phyloP scores from a whole-genome alignment of 2,113 vertebrate genomes.

The Neotoma lepida region DNA sequence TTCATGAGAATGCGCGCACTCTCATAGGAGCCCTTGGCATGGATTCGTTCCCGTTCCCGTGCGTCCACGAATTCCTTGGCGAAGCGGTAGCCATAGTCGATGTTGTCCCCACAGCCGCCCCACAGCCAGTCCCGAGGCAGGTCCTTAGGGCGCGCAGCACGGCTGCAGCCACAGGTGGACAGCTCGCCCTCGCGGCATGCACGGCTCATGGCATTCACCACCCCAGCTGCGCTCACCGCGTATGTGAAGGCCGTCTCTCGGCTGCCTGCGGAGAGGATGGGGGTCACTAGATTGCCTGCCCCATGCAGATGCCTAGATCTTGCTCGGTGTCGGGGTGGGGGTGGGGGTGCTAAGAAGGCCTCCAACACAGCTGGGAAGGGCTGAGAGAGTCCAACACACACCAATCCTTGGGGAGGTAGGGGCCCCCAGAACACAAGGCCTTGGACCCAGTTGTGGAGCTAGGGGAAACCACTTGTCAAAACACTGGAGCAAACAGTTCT shows the following conservation, averaged over 20 bases:
- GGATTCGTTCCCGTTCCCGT: conserved; percentile 95
- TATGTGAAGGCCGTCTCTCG: conserved; percentile 98
- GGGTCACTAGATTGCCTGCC: conserved; percentile 16
- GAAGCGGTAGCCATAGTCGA: conserved; percentile 97
- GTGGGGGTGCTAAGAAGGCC: too few species aligned
- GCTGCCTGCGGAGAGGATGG: conserved; percentile 88
- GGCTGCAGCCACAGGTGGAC: conserved; percentile 97
- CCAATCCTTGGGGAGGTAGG: neutral
- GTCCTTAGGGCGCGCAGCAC: conserved; percentile 94
- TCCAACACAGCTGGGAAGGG: neutral
- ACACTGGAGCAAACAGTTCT: neutral
- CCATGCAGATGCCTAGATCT: neutral
- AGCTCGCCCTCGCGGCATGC: conserved; percentile 98
- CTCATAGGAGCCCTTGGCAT: conserved; percentile 93
- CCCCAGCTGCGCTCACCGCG: conserved; percentile 95
- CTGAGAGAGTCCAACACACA: neutral
- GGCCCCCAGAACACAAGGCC: neutral
- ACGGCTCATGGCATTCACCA: conserved; percentile 97
- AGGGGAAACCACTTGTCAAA: neutral
- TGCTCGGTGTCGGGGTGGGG: neutral
- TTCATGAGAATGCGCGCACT: conserved; percentile 95
- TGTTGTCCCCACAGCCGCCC: conserved; percentile 98
- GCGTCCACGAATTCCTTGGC: conserved; percentile 98
- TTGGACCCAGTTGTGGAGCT: neutral
- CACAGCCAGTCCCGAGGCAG: conserved; percentile 98